phyloP scores from a whole-genome alignment of 2,113 vertebrate species.

The Prinia subflava region DNA sequence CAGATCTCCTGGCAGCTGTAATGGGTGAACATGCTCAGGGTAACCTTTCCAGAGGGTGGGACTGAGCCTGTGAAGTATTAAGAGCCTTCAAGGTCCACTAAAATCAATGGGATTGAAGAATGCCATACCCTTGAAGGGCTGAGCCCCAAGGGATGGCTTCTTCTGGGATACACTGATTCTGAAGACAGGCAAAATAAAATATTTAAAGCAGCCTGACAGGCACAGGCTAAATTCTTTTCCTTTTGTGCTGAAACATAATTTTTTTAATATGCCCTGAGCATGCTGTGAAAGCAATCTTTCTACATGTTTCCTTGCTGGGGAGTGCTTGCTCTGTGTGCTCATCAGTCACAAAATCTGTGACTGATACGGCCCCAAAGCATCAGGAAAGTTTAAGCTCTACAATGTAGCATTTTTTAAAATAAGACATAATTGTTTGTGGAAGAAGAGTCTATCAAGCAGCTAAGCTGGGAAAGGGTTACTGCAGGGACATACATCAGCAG shows the following conservation, averaged over 20 bases:
- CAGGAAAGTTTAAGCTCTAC: not conserved
- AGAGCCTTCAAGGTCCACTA: conserved; percentile 56
- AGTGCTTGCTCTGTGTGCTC: conserved; percentile 11
- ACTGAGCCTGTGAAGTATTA: conserved; percentile 28
- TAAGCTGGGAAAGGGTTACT: not conserved
- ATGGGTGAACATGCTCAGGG: not conserved
- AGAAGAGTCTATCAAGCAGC: not conserved
- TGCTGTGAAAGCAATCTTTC: conserved; percentile 56
- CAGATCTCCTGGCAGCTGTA: not conserved
- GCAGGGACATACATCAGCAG: not conserved
- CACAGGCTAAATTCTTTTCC: conserved; percentile 30
- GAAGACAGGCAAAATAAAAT: conserved; percentile 63
- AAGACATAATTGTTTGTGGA: not conserved
- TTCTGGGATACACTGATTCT: conserved; percentile 46
- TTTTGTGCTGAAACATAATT: conserved; percentile 65
- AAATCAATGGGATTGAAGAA: conserved; percentile 54
- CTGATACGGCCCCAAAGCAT: not conserved
- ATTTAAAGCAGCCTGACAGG: conserved; percentile 59
- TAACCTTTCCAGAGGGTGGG: not conserved
- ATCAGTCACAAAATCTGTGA: not conserved
- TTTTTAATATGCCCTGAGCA: conserved; percentile 50
- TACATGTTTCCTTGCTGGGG: not conserved
- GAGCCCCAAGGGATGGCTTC: conserved; percentile 25
- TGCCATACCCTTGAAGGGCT: conserved; percentile 38
- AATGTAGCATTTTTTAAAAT: not conserved